Evolutionary conservation across 1,140 invertebrate species (phyloP).

Genomic region (Eufriesea mexicana): DNA sequence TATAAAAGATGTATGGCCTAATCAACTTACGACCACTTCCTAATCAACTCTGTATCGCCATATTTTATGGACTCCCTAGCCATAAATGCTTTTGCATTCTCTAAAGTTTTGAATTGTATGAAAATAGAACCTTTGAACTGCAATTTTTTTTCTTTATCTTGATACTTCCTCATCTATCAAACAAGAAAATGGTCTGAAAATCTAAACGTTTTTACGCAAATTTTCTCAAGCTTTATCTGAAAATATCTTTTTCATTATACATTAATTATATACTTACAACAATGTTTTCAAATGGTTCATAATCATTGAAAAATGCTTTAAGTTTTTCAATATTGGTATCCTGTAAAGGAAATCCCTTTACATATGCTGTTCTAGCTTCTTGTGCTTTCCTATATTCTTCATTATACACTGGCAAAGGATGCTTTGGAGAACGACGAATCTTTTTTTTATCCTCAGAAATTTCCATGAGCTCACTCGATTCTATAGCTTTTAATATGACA

Average conservation of each 20-base stretch:
- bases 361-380: slow-evolving; percentile 90
- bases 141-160: slow-evolving; percentile 86
- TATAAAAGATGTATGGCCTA: slow-evolving; percentile 1
- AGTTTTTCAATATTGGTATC: slow-evolving; percentile 88
- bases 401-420: slow-evolving; percentile 92
- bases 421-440: slow-evolving; percentile 89
- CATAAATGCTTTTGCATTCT: slow-evolving; percentile 87
- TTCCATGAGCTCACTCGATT: slow-evolving; percentile 91
- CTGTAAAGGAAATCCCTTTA: slow-evolving; percentile 92
- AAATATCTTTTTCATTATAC: not conserved
- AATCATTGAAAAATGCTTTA: slow-evolving; percentile 88
- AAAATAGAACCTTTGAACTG: slow-evolving; percentile 96
- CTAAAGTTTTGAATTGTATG: slow-evolving; percentile 90
- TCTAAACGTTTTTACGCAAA: slow-evolving; percentile 18
- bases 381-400: slow-evolving; percentile 92
- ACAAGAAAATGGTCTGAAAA: slow-evolving; percentile 46
- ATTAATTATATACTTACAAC: slow-evolving; percentile 81
- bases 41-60: slow-evolving; percentile 87
- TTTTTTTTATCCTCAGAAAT: slow-evolving; percentile 92
- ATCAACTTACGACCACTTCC: slow-evolving; percentile 87
- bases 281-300: slow-evolving; percentile 90
- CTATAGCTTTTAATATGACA: slow-evolving; percentile 89
- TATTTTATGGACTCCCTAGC: slow-evolving; percentile 87
- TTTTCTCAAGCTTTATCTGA: not conserved
- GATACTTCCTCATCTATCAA: slow-evolving; percentile 87